Evolutionary conservation across 2,888 invertebrate species (phyloP).

Genomic region (Teinopalpus imperialis): DNA sequence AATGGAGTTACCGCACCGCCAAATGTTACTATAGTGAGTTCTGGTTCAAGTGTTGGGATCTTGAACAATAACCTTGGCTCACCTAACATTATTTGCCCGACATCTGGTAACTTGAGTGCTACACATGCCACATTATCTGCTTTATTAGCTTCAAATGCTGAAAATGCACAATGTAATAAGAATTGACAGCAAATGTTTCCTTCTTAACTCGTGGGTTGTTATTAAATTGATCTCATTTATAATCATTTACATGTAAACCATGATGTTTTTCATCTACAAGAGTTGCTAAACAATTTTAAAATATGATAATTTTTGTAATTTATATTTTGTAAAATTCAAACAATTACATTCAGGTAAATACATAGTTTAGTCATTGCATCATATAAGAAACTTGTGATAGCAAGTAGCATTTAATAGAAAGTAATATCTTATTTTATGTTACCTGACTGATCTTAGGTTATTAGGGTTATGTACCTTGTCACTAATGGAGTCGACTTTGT

Average conservation of each 20-base stretch:
- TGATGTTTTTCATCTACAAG: too few relatives aligned
- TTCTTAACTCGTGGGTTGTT: too few relatives aligned
- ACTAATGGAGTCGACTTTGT: too few relatives aligned
- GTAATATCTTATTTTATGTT: slow-evolving; percentile 38
- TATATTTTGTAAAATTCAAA: too few relatives aligned
- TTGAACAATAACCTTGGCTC: slow-evolving; percentile 49
- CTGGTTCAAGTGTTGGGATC: slow-evolving; percentile 57
- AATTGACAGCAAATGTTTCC: slow-evolving; percentile 25
- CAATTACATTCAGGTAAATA: too few relatives aligned
- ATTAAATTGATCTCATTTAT: slow-evolving; percentile 12
- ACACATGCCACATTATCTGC: slow-evolving; percentile 77
- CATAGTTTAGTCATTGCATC: too few relatives aligned
- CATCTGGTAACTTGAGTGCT: slow-evolving; percentile 70
- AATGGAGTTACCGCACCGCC: slow-evolving; percentile 70
- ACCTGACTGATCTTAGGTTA: slow-evolving; percentile 34
- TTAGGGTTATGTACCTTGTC: too few relatives aligned
- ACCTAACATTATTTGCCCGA: slow-evolving; percentile 54
- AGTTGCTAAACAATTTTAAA: too few relatives aligned
- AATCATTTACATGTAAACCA: background rate
- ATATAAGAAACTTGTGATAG: slow-evolving; percentile 9
- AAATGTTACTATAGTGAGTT: slow-evolving; percentile 75
- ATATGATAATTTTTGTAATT: too few relatives aligned
- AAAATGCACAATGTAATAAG: slow-evolving; percentile 38
- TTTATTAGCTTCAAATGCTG: slow-evolving; percentile 57
- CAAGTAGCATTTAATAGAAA: background rate